Evolutionary conservation across 2,888 invertebrate species (phyloP), one percentile per base, ranked within the genome.

Genomic region (Herminia tarsipennalis): DNA sequence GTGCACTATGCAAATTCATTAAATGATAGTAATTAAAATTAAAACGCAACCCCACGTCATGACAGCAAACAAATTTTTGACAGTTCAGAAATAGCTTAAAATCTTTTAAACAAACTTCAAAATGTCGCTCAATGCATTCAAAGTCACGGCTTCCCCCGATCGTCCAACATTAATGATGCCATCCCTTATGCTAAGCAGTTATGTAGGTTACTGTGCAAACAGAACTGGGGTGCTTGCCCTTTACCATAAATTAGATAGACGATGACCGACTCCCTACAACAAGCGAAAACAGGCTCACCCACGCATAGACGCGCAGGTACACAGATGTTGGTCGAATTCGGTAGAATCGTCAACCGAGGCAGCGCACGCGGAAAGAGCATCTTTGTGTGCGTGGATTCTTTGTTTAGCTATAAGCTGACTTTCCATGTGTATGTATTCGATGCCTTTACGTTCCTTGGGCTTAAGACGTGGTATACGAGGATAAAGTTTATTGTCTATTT

Each of bases 131-230:
- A 87, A 84, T 83, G 81, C 83, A 88, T 89, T 88, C 88, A 78
- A 51, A 85, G 88, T 79, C 88, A 90, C 88, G 88, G 57, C 85
- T 87, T 63, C 64, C 86, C 81, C 78, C 72, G 83, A 84, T 81
- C 81, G 81, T 78, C 83, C 83, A 83, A 87, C 89, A 84, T 88
- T 89, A 89, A 88, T 86, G 90, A 87, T 84, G 78, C 81, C 80
- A 82, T 88, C 90, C 88, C 89, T 88, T 81, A 83, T 82, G 75
- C 76, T 63, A 66, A 72, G 76, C 72, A 71, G 81, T 81, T 76
- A 90, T 89, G 88, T 90, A 88, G 90, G 90, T 91, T 90, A 91
- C 90, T 90, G 88, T 89, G 90, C 78, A 91, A 91, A 91, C 88
- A 90, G 79, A 57, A 52, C 67, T 59, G 76, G 86, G 89, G 86